Base-by-base conservation (phyloP, 1,140 invertebrate genomes). In the Drosophila repletoides region DNA sequence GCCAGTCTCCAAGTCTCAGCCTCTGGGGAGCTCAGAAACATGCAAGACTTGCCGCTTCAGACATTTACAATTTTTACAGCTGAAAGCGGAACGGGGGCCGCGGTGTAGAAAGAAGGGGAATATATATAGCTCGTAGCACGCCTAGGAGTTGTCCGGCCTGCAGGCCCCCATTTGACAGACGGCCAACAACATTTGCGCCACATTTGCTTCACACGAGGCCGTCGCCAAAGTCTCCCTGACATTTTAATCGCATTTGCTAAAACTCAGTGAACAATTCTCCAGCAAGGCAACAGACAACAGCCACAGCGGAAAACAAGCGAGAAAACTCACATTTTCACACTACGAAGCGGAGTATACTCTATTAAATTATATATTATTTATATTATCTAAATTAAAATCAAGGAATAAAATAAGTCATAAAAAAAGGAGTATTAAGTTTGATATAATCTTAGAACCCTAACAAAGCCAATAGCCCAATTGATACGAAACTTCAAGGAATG, bases 171-270 rank as follows among this genome's bases (percentile, higher is more conserved):
- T 45, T 86, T 84, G 79, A 86, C 80, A 84, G 79, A 84, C 79
- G 79, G 80, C 79, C 71, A 86, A 86, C 80, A 84, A 79, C 79
- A 79, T 84, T 83, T 83, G 79, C 66, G 79, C 79, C 79, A 83
- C 79, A 83, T 83, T 83, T 83, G 76, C 79, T 88, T 88, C 84
- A 88, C 84, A 83, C 84, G 77, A 72, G 45, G 77, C 77, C 77
- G 74, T 84, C 75, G 53, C 49, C 67, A 64, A 58, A 72, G 59
- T 70, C 65, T 46, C 60, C 38, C 71, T 89, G 88, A 89, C 88
- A 89, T 89, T 89, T 89, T 89, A 89, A 89, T 89, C 88, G 88
- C 83, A 89, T 89, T 89, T 89, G 83, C 88, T 81, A 71, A 89
- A 86, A 89, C 80, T 83, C 88, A 89, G 38, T 89, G 88, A 89